Conservation (phyloP, 2,113 vertebrate genomes). For the Eublepharis macularius region DNA sequence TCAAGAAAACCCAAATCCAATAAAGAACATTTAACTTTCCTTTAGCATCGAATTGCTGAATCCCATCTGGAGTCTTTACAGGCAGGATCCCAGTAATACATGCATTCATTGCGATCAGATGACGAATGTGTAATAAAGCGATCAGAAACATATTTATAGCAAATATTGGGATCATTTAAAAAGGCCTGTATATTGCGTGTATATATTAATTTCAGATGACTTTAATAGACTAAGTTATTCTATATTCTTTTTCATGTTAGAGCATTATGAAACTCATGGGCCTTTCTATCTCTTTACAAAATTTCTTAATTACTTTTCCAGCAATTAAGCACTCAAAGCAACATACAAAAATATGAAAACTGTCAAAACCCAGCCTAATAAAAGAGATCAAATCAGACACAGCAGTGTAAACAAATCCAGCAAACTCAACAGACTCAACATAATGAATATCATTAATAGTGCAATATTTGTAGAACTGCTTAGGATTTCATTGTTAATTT, state of each 20-base stretch:
- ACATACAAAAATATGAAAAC: not conserved
- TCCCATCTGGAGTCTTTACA: too few species aligned
- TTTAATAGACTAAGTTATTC: not conserved
- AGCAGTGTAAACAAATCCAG: not conserved
- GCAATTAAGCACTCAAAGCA: not conserved
- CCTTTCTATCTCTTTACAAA: not conserved
- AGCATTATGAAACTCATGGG: not conserved
- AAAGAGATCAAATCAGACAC: not conserved
- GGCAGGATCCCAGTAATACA: too few species aligned
- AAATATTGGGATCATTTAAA: not conserved
- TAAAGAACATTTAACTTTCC: too few species aligned
- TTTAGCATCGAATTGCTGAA: too few species aligned
- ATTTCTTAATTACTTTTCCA: not conserved
- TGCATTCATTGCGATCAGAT: too few species aligned
- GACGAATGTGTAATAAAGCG: not conserved
- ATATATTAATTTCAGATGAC: not conserved
- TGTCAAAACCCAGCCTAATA: not conserved
- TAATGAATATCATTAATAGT: not conserved
- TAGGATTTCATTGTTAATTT: too few species aligned
- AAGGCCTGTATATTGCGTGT: not conserved
- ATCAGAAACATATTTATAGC: not conserved
- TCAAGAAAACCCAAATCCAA: too few species aligned
- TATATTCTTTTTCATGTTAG: not conserved
- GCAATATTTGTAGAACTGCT: not conserved
- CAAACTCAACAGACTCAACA: not conserved